A percentile compares a stretch with the other conserved stretches of the same genome.
These are phyloP conservation scores for Cerastis rubricosa DNA, from an alignment of 2,888 invertebrate species.

Conservation along the genomic window DNA sequence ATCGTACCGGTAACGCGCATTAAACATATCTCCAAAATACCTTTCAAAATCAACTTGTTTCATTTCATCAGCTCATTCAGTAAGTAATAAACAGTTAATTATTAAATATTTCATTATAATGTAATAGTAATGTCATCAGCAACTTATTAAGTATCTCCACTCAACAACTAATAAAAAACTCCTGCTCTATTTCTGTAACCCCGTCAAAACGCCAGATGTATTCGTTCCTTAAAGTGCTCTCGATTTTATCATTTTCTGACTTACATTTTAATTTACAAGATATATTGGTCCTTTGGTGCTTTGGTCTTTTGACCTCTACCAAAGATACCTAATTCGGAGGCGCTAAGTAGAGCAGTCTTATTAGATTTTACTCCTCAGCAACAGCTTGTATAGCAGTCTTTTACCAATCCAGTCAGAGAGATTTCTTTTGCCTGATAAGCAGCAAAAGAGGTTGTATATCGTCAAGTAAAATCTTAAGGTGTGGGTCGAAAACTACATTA, in stretches of 20 bases:
- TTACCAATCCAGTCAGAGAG: no score
- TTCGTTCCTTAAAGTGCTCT: slow-evolving; percentile 12
- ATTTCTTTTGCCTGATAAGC: not conserved
- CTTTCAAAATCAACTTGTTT: slow-evolving; percentile 8
- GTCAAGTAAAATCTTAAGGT: not conserved
- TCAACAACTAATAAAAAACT: slow-evolving; percentile 50
- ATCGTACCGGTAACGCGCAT: not conserved
- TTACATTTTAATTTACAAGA: slow-evolving; percentile 19
- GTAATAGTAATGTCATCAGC: slow-evolving; percentile 54
- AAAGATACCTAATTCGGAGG: not conserved
- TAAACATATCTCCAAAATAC: not conserved
- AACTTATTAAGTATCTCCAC: slow-evolving; percentile 45
- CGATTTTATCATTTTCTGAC: slow-evolving; percentile 17
- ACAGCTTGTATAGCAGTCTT: not conserved
- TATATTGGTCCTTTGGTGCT: not conserved
- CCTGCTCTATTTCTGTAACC: slow-evolving; percentile 50
- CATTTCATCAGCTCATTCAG: slow-evolving; percentile 15
- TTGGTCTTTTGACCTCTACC: slow-evolving; percentile 5
- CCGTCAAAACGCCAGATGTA: slow-evolving; percentile 47
- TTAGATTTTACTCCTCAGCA: not conserved
- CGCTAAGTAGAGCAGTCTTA: not conserved
- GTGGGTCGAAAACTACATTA: slow-evolving; percentile 18
- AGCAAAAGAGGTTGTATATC: not conserved
- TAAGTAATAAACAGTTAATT: slow-evolving; percentile 27
- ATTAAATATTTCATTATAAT: slow-evolving; percentile 45